phyloP scores from a whole-genome alignment of 1,140 invertebrate genomes.

The Papilio xuthus region DNA sequence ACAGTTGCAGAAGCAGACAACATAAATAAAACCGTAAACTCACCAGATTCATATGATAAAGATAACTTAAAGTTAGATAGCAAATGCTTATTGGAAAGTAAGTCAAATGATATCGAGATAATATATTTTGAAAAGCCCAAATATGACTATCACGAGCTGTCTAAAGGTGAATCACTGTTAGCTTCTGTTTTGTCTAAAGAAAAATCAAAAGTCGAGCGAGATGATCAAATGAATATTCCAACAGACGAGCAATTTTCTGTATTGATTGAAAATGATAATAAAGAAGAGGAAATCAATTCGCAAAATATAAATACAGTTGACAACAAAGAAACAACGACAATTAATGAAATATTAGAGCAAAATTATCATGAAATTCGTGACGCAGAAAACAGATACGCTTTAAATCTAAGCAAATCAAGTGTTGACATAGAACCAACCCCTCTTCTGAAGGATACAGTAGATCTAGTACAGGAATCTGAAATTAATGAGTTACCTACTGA shows the following conservation, averaged over 20 bases:
- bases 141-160: slow-evolving; percentile 30
- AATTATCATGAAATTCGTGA: slow-evolving; percentile 44
- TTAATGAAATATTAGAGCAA: slow-evolving; percentile 1
- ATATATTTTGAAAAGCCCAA: slow-evolving; percentile 15
- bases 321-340: slow-evolving; percentile 13
- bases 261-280: not conserved
- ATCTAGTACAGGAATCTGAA: not conserved
- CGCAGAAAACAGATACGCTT: slow-evolving; percentile 44
- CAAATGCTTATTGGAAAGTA: not conserved
- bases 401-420: not conserved
- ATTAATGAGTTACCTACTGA: not conserved
- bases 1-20: not conserved
- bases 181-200: slow-evolving; percentile 3
- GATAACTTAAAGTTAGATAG: not conserved
- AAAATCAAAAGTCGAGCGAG: not conserved
- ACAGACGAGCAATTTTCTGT: not conserved
- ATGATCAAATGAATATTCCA: not conserved
- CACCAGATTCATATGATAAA: not conserved
- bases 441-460: not conserved
- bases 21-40: not conserved
- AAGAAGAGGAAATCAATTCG: not conserved
- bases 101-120: not conserved
- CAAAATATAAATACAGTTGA: not conserved
- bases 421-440: not conserved
- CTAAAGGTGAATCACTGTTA: slow-evolving; percentile 6